phyloP scores from a whole-genome alignment of 2,888 invertebrate genomes.

The Dyspetes luteomarginatus region DNA sequence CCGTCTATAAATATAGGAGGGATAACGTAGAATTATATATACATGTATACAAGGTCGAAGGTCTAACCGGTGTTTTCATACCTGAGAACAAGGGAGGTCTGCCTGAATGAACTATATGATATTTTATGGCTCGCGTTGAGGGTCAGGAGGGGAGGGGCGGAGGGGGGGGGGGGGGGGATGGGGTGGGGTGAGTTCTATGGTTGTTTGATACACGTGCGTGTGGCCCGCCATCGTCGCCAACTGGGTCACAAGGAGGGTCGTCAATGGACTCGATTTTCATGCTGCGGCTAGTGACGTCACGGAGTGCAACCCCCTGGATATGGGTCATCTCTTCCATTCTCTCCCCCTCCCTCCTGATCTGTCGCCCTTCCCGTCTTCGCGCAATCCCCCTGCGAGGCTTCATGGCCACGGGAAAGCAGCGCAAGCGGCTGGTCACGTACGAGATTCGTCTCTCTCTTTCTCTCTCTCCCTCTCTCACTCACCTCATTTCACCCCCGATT shows the following conservation, averaged over 20 bases:
- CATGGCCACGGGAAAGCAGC: constrained; percentile 77
- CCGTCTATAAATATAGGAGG: constrained; percentile 57
- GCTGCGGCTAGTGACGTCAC: constrained; percentile 77
- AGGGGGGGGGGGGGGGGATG: not conserved
- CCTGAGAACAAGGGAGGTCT: constrained; percentile 20
- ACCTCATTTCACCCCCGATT: no score
- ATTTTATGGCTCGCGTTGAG: constrained; percentile 73
- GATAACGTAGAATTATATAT: constrained; percentile 35
- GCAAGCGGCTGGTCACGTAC: constrained; percentile 70
- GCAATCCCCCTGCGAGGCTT: no score
- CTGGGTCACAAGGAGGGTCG: constrained; percentile 78
- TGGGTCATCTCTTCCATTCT: constrained; percentile 76
- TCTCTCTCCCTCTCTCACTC: not conserved
- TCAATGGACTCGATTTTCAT: constrained; percentile 79
- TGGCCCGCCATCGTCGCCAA: constrained; percentile 64
- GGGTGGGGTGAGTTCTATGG: constrained; percentile 9
- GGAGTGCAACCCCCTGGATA: constrained; percentile 79
- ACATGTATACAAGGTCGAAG: constrained; percentile 29
- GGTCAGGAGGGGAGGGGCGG: not conserved
- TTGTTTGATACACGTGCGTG: constrained; percentile 33
- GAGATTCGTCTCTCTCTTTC: constrained; percentile 35
- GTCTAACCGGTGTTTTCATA: constrained; percentile 25
- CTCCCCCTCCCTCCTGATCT: constrained; percentile 15
- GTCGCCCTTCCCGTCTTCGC: not conserved
- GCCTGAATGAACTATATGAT: constrained; percentile 81